These are phyloP conservation scores for Machimus rusticus DNA, from an alignment of 2,888 invertebrate species.

Conservation along the genomic window DNA sequence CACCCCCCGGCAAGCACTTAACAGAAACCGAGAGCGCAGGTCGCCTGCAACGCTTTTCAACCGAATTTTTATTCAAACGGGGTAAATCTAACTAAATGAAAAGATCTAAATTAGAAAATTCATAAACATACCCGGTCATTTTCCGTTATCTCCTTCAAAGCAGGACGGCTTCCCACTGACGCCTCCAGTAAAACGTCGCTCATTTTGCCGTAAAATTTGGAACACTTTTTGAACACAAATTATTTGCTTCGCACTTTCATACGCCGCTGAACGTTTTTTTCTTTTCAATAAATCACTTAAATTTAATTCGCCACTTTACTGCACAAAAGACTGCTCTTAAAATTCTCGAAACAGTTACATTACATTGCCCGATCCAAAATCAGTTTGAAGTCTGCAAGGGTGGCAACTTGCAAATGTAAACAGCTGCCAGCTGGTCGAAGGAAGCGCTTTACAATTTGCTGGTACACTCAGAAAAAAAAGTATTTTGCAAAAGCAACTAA, in stretches of 20 bases:
- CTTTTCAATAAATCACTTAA: background rate
- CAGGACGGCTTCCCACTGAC: background rate
- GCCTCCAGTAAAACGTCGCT: background rate
- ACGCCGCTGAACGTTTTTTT: background rate
- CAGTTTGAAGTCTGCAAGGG: background rate
- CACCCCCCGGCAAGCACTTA: background rate
- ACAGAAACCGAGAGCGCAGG: background rate
- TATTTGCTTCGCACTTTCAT: background rate
- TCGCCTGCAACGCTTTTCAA: background rate
- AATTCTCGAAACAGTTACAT: background rate
- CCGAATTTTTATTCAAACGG: background rate
- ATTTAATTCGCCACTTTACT: background rate
- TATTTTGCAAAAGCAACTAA: background rate
- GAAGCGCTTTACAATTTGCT: background rate
- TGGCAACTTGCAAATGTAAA: background rate
- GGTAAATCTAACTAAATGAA: background rate
- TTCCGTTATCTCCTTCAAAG: constrained; percentile 38
- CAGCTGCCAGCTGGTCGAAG: background rate
- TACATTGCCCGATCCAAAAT: background rate
- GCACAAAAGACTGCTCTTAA: too few species aligned
- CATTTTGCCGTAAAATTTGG: background rate
- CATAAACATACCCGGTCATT: background rate
- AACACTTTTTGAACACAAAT: background rate
- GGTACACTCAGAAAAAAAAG: background rate
- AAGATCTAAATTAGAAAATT: background rate